Percentiles rank a stretch among this genome's conserved stretches.
Evolutionary conservation across 2,797 vertebrate genomes (phyloP).

Genomic region (Enoplosus armatus): DNA sequence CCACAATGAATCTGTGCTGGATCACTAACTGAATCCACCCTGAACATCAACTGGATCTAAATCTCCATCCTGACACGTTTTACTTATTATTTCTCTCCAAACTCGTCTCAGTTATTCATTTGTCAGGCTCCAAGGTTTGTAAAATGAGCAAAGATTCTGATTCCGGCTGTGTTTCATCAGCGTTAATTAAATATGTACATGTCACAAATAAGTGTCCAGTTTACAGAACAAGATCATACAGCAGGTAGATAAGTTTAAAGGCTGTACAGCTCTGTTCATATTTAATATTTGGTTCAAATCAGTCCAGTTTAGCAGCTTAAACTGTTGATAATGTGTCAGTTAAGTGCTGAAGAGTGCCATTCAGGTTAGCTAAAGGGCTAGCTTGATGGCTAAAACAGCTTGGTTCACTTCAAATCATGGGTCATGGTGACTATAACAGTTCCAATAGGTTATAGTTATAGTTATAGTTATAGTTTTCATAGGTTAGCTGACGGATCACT

Average conservation of each 20-base stretch:
- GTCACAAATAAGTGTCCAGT: neutral
- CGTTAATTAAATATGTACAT: neutral
- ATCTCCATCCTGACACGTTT: neutral
- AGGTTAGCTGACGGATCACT: too few relatives aligned
- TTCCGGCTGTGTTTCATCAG: neutral
- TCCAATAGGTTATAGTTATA: too few relatives aligned
- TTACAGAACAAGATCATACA: too few relatives aligned
- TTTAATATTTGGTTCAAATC: neutral
- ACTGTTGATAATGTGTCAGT: neutral
- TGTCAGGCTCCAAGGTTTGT: neutral
- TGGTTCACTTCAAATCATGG: too few relatives aligned
- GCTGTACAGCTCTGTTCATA: neutral
- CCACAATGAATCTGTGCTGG: slow-evolving; percentile 16
- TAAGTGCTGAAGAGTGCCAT: neutral
- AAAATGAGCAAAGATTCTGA: neutral
- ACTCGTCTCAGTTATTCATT: neutral
- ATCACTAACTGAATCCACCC: neutral
- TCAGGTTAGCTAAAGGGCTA: neutral
- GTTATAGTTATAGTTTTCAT: too few relatives aligned
- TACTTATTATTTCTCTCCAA: neutral
- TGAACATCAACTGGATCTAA: neutral
- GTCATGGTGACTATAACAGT: too few relatives aligned
- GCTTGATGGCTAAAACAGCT: too few relatives aligned
- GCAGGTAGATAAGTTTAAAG: too few relatives aligned
- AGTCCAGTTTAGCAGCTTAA: neutral